Conservation (phyloP, 2,888 invertebrate species). For the Gisinianus flammeolus region DNA sequence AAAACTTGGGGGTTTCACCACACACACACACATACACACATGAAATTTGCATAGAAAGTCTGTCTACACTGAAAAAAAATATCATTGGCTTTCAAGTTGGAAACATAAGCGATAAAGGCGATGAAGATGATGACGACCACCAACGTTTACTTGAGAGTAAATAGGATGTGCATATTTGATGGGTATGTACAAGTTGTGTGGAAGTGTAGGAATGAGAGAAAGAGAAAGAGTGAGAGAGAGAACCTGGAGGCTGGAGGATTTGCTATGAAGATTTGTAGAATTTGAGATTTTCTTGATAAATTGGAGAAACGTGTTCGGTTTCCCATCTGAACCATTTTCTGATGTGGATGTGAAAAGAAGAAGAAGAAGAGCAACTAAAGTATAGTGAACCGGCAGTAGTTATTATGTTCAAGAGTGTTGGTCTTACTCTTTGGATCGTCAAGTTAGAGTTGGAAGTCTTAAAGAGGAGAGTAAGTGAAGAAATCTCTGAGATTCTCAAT, state of each 20-base stretch:
- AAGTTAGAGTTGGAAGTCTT: neutral
- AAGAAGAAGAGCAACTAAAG: neutral
- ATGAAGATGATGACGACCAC: too few relatives aligned
- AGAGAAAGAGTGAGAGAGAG: neutral
- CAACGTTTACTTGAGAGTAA: too few relatives aligned
- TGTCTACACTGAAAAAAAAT: too few relatives aligned
- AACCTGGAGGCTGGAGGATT: slow-evolving; percentile 35
- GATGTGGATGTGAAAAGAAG: neutral
- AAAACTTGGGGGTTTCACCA: too few relatives aligned
- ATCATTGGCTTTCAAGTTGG: too few relatives aligned
- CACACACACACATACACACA: too few relatives aligned
- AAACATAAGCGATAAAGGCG: too few relatives aligned
- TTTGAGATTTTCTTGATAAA: slow-evolving; percentile 52
- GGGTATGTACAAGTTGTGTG: too few relatives aligned
- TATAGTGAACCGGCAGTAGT: neutral
- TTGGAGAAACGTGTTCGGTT: slow-evolving; percentile 50
- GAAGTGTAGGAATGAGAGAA: neutral
- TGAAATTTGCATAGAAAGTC: too few relatives aligned
- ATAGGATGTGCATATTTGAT: too few relatives aligned
- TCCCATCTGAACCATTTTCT: slow-evolving; percentile 40
- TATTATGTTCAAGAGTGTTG: neutral
- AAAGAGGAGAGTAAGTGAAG: neutral
- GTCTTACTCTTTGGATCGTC: neutral
- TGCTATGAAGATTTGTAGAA: slow-evolving; percentile 48
- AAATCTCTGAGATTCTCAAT: slow-evolving; percentile 7